Conservation (phyloP, 1,140 invertebrate genomes). For the Hypothenemus hampei region DNA sequence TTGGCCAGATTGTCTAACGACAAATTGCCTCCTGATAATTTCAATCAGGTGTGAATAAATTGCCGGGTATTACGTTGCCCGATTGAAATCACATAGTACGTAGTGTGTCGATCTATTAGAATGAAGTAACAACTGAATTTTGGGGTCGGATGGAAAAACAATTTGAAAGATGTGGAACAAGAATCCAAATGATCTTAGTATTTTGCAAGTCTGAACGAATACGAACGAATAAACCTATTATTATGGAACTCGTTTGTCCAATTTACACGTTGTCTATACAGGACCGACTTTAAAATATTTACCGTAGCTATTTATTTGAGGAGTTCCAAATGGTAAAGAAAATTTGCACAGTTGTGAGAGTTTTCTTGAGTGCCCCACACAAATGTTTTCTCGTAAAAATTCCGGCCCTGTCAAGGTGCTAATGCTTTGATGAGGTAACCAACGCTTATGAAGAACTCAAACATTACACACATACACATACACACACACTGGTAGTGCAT, state of each 20-base stretch:
- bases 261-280: constrained; percentile 1
- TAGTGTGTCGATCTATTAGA: too few species aligned
- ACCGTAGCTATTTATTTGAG: too few species aligned
- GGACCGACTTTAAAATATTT: too few species aligned
- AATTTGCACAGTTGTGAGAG: background rate
- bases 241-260: constrained; percentile 14
- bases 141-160: background rate
- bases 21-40: background rate
- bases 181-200: constrained; percentile 11
- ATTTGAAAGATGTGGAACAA: constrained; percentile 7
- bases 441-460: constrained; percentile 16
- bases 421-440: constrained; percentile 13
- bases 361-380: background rate
- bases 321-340: background rate
- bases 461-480: constrained; percentile 13
- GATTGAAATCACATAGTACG: background rate
- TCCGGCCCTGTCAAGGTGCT: constrained; percentile 3
- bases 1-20: too few species aligned
- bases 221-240: constrained; percentile 3
- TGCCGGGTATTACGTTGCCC: background rate
- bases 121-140: constrained; percentile 11
- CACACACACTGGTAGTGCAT: constrained; percentile 10
- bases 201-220: constrained; percentile 15
- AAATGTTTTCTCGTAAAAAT: background rate
- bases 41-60: background rate